phyloP scores from a whole-genome alignment of 2,113 vertebrate species.

The Cryptomyrus ogoouensis region DNA sequence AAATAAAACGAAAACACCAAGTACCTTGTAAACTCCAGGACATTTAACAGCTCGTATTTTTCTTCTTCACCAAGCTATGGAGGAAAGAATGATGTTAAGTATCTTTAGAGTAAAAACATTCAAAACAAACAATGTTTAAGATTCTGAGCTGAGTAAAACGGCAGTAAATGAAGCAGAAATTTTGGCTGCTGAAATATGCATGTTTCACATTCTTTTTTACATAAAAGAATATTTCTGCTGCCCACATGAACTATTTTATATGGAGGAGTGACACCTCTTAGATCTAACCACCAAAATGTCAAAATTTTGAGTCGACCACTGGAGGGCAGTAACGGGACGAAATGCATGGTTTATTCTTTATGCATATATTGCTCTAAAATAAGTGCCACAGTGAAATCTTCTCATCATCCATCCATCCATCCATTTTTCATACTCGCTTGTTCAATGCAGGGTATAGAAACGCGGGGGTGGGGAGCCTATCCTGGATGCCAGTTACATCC shows the following conservation, averaged over 20 bases:
- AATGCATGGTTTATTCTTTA: neutral
- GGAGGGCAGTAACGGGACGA: neutral
- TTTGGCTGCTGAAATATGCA: neutral
- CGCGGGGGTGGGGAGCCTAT: neutral
- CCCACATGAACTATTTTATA: neutral
- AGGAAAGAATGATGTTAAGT: constrained; percentile 19
- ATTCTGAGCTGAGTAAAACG: neutral
- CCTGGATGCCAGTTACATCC: neutral
- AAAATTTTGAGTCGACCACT: neutral
- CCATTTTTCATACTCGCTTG: neutral
- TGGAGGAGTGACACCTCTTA: neutral
- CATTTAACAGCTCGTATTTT: constrained; percentile 85
- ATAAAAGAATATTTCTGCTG: neutral
- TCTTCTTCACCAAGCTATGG: constrained; percentile 80
- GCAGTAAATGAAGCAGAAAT: neutral
- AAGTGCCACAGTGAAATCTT: neutral
- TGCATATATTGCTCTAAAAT: neutral
- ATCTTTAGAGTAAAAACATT: neutral
- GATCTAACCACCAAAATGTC: neutral
- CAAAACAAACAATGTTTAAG: neutral
- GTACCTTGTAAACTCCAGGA: constrained; percentile 97
- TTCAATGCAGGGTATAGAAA: neutral
- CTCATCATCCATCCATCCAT: neutral
- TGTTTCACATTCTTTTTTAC: neutral
- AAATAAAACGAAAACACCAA: neutral